Percentiles rank a stretch among this genome's conserved stretches.
Conservation (phyloP, 2,113 vertebrate species). For the Lycocorax pyrrhopterus region DNA sequence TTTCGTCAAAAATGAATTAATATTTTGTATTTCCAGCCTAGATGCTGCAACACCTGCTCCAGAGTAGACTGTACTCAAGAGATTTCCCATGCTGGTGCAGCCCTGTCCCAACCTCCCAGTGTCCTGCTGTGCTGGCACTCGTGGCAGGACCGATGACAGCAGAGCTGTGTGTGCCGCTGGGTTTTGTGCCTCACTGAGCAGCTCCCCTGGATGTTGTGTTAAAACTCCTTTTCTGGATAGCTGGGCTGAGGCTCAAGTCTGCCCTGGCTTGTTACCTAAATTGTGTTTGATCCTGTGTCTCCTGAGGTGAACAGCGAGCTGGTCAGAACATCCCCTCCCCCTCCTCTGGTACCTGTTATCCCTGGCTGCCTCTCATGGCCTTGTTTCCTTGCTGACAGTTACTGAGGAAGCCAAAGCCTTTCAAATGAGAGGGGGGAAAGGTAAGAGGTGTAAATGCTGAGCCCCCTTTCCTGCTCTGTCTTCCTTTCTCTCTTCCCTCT, state of each 20-base stretch:
- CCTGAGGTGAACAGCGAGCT: background rate
- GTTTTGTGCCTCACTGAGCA: background rate
- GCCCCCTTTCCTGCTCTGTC: background rate
- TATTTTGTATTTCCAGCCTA: background rate
- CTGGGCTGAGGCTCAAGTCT: background rate
- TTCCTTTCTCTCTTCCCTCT: background rate
- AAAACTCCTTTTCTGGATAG: background rate
- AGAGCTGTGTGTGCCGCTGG: background rate
- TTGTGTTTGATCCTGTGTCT: background rate
- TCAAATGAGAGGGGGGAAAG: background rate
- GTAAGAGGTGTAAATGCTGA: background rate
- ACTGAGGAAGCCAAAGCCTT: background rate
- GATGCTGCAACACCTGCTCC: background rate
- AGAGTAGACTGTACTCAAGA: background rate
- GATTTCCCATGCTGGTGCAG: background rate
- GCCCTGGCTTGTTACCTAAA: background rate
- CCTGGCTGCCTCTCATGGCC: background rate
- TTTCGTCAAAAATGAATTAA: background rate
- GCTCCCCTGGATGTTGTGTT: background rate
- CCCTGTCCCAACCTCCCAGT: background rate
- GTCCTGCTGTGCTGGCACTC: background rate
- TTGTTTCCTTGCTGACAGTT: background rate
- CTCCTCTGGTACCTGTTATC: background rate
- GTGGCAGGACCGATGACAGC: rapidly evolving
- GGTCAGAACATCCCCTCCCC: background rate